Evolutionary conservation across 37 sponge, comb jelly and placozoan genomes (phyloP), one percentile per base, ranked within the genome.

Genomic region (Aphrocallistes beatrix): DNA sequence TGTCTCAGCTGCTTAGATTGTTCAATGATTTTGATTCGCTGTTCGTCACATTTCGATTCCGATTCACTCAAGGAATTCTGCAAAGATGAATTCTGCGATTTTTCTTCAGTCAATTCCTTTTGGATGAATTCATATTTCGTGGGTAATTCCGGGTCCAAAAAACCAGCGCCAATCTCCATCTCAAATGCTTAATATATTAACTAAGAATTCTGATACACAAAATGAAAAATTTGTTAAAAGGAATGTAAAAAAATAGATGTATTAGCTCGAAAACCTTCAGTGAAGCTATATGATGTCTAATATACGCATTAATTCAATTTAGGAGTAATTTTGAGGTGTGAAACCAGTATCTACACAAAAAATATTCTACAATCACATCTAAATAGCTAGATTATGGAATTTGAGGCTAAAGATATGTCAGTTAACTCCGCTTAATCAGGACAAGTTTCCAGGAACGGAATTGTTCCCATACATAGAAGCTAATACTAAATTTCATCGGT

Each of bases 101-200:
- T 60, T 28, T 60, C 75, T 60, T 60, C n/a, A 19, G 75, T 60
- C 10, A 19, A 28, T 8, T 30, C n/a, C 32, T 60, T 30, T 32
- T 60, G 10, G 8, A 60, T 19, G 10, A 6, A 25, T 60, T 60
- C 75, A 60, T 19, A 60, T 28, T 60, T 60, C 10, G 21, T 25
- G 10, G 75, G 75, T 19, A 60, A 30, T 13, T 60, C 75, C n/a
- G 75, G 75, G n/a, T 60, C 75, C 3, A 60, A 13, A 28, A 60
- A 60, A 32, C 75, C 75, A 28, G 75, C 75, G 10, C 75, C 75
- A 60, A 60, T 28, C n/a, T 60, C 75, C n/a, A 60, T 60, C n/a
- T 30, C 75, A 3, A n/a, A n/a, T n/a, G n/a, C n/a, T n/a, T n/a
- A n/a, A n/a, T n/a, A n/a, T n/a, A n/a, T n/a, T n/a, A n/a, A n/a